Conservation (phyloP, 2,888 invertebrate species). For the Eucriotettix oculatus region DNA sequence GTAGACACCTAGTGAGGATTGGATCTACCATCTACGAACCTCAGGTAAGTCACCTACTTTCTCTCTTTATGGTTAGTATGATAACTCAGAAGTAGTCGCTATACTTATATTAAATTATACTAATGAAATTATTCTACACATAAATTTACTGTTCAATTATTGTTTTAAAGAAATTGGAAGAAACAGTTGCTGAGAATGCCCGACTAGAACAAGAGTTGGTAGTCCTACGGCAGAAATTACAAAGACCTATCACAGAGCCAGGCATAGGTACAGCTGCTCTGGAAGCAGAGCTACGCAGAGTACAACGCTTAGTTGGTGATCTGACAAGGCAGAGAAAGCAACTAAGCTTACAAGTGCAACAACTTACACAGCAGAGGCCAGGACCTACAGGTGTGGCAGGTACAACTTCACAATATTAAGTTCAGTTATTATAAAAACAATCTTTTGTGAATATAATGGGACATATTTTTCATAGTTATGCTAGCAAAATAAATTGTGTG, state of each 20-base stretch:
- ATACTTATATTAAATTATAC: background rate
- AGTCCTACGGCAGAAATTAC: constrained; percentile 66
- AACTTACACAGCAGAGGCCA: constrained; percentile 60
- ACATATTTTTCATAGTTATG: too few species aligned
- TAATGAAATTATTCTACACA: constrained; percentile 21
- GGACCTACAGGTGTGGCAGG: constrained; percentile 22
- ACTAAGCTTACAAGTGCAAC: constrained; percentile 68
- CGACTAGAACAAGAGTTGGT: constrained; percentile 75
- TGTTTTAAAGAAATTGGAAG: constrained; percentile 58
- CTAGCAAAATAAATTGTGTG: too few species aligned
- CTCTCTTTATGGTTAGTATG: too few species aligned
- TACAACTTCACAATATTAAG: constrained; percentile 1
- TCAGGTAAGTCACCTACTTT: too few species aligned
- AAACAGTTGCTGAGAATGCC: constrained; percentile 80
- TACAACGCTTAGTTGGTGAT: constrained; percentile 71
- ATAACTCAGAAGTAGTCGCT: too few species aligned
- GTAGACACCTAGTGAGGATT: too few species aligned
- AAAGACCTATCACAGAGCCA: constrained; percentile 29
- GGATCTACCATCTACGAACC: too few species aligned
- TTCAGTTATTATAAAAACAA: too few species aligned
- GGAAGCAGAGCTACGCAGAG: constrained; percentile 55
- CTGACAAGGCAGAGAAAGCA: constrained; percentile 73
- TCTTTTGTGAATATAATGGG: too few species aligned
- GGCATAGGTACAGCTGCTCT: constrained; percentile 23
- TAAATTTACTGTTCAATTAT: constrained; percentile 29